A percentile compares a stretch with the other conserved stretches of the same genome.
phyloP scores from a whole-genome alignment of 2,888 invertebrate genomes.

The Ophioninae sp. region DNA sequence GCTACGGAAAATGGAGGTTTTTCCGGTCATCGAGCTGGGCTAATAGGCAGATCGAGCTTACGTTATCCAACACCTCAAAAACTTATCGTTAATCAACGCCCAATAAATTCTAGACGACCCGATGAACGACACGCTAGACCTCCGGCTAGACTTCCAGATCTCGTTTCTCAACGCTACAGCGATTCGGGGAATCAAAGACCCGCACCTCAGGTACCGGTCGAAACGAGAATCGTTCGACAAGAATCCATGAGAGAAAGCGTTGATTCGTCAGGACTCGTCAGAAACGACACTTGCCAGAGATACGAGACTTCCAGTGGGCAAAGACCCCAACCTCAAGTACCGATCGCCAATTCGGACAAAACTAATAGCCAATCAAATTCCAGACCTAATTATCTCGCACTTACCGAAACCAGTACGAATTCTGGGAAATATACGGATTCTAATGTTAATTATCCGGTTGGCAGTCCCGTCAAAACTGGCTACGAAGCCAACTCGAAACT shows the following conservation, averaged over 20 bases:
- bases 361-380: slow-evolving; percentile 19
- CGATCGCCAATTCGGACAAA: slow-evolving; percentile 63
- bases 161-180: slow-evolving; percentile 75
- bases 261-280: slow-evolving; percentile 67
- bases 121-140: slow-evolving; percentile 71
- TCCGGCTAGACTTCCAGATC: slow-evolving; percentile 75
- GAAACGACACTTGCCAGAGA: slow-evolving; percentile 69
- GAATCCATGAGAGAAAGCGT: slow-evolving; percentile 76
- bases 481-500: slow-evolving; percentile 74
- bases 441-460: slow-evolving; percentile 66
- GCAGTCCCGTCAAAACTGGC: slow-evolving; percentile 73
- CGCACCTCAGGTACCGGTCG: slow-evolving; percentile 77
- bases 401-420: slow-evolving; percentile 66
- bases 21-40: slow-evolving; percentile 64
- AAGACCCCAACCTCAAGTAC: slow-evolving; percentile 76
- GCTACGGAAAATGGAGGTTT: slow-evolving; percentile 73
- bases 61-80: slow-evolving; percentile 82
- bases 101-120: slow-evolving; percentile 75
- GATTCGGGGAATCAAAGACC: slow-evolving; percentile 77
- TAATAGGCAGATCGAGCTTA: slow-evolving; percentile 80
- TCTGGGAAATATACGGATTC: slow-evolving; percentile 51
- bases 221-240: slow-evolving; percentile 75
- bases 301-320: slow-evolving; percentile 73
- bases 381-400: slow-evolving; percentile 69
- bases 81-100: slow-evolving; percentile 81